Evolutionary conservation across 2,888 invertebrate species (phyloP).

Genomic region (Leptopilina syphax): DNA sequence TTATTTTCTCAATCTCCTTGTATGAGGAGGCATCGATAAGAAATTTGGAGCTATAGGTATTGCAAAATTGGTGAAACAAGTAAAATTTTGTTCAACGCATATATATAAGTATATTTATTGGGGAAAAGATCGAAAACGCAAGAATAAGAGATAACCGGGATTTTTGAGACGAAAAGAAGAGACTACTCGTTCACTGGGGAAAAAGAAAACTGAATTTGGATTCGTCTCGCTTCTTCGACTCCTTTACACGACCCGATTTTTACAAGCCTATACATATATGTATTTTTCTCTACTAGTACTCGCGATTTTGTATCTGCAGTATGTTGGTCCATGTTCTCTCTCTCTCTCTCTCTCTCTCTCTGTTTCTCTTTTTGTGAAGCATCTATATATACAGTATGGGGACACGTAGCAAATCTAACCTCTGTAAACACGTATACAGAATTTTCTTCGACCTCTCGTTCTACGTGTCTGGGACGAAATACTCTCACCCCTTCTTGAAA

Average conservation of each 20-base stretch:
- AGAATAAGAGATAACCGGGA: background rate
- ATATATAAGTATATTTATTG: too few species aligned
- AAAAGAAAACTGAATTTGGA: slow-evolving; percentile 34
- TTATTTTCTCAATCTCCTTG: background rate
- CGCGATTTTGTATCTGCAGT: background rate
- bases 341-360: too few species aligned
- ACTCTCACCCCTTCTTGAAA: background rate
- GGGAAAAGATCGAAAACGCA: slow-evolving; percentile 3
- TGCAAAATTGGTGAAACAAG: slow-evolving; percentile 24
- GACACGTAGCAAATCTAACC: slow-evolving; percentile 37
- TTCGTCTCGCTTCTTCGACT: slow-evolving; percentile 22
- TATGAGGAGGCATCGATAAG: too few species aligned
- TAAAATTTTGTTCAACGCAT: background rate
- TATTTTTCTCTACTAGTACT: too few species aligned
- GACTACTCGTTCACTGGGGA: slow-evolving; percentile 8
- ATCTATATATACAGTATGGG: slow-evolving; percentile 8
- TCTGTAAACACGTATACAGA: slow-evolving; percentile 26
- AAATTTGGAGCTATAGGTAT: background rate
- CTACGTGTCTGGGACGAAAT: background rate
- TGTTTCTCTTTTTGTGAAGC: background rate
- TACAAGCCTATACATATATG: slow-evolving; percentile 29
- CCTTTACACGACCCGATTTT: slow-evolving; percentile 25
- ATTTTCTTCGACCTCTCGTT: slow-evolving; percentile 31
- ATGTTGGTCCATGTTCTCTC: slow-evolving; percentile 4
- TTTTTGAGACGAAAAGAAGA: background rate